Base-by-base conservation (phyloP, 2,888 invertebrate genomes). In the Julus scandinavius region DNA sequence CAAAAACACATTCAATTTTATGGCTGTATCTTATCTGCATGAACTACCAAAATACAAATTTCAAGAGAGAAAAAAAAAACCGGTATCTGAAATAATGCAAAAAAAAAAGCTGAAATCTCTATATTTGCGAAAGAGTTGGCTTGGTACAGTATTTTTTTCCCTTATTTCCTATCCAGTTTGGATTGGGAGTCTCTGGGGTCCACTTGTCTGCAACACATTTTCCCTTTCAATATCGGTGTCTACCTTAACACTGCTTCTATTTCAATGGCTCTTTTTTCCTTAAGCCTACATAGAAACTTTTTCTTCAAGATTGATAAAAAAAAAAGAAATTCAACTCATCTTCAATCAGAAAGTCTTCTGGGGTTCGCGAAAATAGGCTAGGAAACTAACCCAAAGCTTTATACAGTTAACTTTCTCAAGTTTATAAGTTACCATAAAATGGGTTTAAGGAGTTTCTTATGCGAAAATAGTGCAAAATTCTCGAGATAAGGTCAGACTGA, bases 141-240 rank as follows among this genome's bases (percentile, higher is more conserved):
- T 63, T 20, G 58, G 11, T 58, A 15, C 4, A 1, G 58, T 58
- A 15, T 63, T 63, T 20, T 63, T 63, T 63, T 15, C 63, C 20
- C 63, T 63, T 17, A 58, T 58, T 63, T 63, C 63, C 63, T 63
- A 63, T 63, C 63, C 20, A 20, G 11, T n/a, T 15, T 63, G 63
- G 20, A 63, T 63, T 63, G 63, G 63, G 63, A 20, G 63, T 63
- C 63, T 20, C 63, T 20, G 20, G 63, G 63, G 63, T 63, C 63
- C 63, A 63, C 63, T 63, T 63, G 63, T 63, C 63, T 9, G 20
- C 63, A 63, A 63, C 63, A 63, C 63, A 63, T 63, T 63, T 63
- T 17, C 15, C 63, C 63, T 20, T 63, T 63, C 63, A 20, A 63
- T 63, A 63, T 63, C 63, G 63, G 63, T 63, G 63, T 63, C 63